phyloP scores from a whole-genome alignment of 2,113 vertebrate species.

The Scophthalmus maximus region DNA sequence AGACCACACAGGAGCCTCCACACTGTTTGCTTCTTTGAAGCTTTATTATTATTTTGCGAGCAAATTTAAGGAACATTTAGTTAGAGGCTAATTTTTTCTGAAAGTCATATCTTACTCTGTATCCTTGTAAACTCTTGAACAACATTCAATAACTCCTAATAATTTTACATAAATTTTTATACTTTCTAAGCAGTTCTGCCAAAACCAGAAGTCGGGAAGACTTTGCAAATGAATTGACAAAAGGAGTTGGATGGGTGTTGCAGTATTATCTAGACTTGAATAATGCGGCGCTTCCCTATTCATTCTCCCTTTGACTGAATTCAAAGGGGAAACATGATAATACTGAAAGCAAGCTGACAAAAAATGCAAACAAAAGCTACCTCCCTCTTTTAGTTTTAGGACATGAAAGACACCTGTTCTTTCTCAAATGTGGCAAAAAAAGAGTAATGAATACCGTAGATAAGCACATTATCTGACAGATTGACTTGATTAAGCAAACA shows the following conservation, averaged over 20 bases:
- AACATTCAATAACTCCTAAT: background rate
- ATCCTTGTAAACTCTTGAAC: background rate
- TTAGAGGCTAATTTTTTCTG: background rate
- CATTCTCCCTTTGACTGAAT: conserved; percentile 62
- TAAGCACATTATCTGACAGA: conserved; percentile 43
- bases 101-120: background rate
- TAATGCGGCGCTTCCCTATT: conserved; percentile 63
- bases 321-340: conserved; percentile 79
- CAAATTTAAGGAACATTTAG: background rate
- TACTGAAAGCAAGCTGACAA: conserved; percentile 70
- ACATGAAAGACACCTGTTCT: conserved; percentile 75
- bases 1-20: conserved; percentile 11
- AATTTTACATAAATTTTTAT: background rate
- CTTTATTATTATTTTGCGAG: background rate
- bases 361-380: conserved; percentile 68
- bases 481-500: conserved; percentile 3
- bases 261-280: conserved; percentile 69
- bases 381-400: conserved; percentile 57
- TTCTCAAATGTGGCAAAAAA: conserved; percentile 63
- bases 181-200: conserved; percentile 1
- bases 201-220: background rate
- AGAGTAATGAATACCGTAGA: conserved; percentile 58
- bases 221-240: conserved; percentile 64
- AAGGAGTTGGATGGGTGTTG: conserved; percentile 73
- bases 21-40: conserved; percentile 8